Evolutionary conservation across 2,113 vertebrate species (phyloP).

Genomic region (Pantherophis guttatus): DNA sequence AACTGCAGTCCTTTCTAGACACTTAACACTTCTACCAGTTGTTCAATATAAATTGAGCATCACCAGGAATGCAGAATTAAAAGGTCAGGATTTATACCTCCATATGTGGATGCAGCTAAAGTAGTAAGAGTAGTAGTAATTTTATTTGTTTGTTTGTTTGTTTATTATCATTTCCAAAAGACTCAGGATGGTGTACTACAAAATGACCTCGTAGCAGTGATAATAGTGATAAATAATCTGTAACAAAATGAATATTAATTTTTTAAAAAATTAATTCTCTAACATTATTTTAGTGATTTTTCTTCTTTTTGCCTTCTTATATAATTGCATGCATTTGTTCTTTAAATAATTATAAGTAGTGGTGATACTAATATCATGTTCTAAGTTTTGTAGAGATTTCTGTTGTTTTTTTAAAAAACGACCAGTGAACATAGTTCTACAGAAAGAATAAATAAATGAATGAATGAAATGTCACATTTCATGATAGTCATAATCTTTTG

Average conservation of each 20-base stretch:
- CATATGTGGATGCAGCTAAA: not conserved
- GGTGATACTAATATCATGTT: not conserved
- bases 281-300: not conserved
- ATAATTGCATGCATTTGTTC: not conserved
- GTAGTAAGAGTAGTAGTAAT: not conserved
- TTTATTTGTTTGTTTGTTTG: too few relatives aligned
- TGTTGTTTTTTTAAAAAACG: not conserved
- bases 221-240: not conserved
- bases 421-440: not conserved
- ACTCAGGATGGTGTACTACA: not conserved
- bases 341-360: not conserved
- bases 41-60: not conserved
- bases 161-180: not conserved
- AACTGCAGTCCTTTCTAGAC: not conserved
- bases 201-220: not conserved
- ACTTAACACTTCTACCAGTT: not conserved
- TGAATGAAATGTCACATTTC: not conserved
- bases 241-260: not conserved
- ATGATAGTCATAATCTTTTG: not conserved
- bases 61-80: not conserved
- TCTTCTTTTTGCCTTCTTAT: not conserved
- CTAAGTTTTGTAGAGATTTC: not conserved
- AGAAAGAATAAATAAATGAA: not conserved
- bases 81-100: not conserved
- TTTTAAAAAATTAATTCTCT: not conserved